Evolutionary conservation across 2,888 invertebrate species (phyloP), one percentile per base, ranked within the genome.

Genomic region (Hesperia comma): DNA sequence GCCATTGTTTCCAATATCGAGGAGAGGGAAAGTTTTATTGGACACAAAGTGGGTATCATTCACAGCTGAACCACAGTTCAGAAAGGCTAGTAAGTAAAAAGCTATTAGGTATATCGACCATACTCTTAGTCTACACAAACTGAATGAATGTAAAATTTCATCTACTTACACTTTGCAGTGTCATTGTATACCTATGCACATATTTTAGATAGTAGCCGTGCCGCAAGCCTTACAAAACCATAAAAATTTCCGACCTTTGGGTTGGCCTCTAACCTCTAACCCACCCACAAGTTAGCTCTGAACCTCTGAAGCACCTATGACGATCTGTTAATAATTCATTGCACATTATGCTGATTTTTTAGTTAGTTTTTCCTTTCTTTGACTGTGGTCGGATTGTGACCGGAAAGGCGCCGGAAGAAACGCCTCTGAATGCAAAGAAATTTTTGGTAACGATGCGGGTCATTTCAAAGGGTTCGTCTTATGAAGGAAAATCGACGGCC

Each of bases 41-140:
- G 84, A 88, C 86, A 87, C 90, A 89, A 91, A 91, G 92, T 91
- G 88, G 86, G 87, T 85, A 89, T 92, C 88, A 90, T 89, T 90
- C 88, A 88, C 82, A 85, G 85, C 80, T 81, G 81, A 84, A 79
- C 84, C 83, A 87, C 86, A 67, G 66, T 17, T 1, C 4, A 66
- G 19, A 6, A 21, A 46, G 41, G 10, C 19, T 14, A 53, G 66
- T 43, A 60, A 21, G 43, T 32, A 8, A n/a, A 8, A 49, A 15
- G 7, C 14, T 49, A 0, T 32, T 37, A 49, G 10, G n/a, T n/a
- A n/a, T n/a, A n/a, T n/a, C n/a, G n/a, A n/a, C n/a, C n/a, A n/a
- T n/a, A n/a, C n/a, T n/a, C n/a, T n/a, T n/a, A n/a, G n/a, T n/a
- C n/a, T n/a, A n/a, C n/a, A n/a, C n/a, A n/a, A n/a, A n/a, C n/a